A percentile compares a stretch with the other conserved stretches of the same genome.
These are phyloP conservation scores for Amia ocellicauda DNA, from an alignment of 2,113 vertebrate genomes.

Conservation along the genomic window DNA sequence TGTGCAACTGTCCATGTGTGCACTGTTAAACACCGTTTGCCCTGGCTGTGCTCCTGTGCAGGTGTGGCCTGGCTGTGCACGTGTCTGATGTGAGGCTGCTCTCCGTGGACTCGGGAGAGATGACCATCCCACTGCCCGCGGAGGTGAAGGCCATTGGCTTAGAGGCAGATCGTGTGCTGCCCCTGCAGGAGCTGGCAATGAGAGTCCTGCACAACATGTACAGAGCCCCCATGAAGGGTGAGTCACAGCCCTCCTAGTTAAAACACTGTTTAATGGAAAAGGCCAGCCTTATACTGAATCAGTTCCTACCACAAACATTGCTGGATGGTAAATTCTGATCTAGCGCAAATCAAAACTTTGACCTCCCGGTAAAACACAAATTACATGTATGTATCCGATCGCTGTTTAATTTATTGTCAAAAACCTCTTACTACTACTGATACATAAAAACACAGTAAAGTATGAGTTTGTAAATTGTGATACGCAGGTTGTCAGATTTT, in stretches of 20 bases:
- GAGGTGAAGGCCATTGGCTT: slow-evolving; percentile 87
- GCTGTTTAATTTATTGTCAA: no score
- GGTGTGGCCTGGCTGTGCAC: slow-evolving; percentile 80
- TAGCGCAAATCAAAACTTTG: no score
- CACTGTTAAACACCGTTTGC: neutral
- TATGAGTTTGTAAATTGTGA: no score
- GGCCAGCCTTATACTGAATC: no score
- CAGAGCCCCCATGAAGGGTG: slow-evolving; percentile 67
- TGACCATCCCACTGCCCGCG: slow-evolving; percentile 77
- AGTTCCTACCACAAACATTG: no score
- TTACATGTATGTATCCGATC: no score
- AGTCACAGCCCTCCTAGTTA: neutral
- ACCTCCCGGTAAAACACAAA: no score
- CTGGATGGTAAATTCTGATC: no score
- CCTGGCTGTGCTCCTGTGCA: slow-evolving; percentile 39
- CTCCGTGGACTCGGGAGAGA: slow-evolving; percentile 68
- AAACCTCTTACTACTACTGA: no score
- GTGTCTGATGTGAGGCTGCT: slow-evolving; percentile 66
- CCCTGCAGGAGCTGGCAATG: slow-evolving; percentile 88
- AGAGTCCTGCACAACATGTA: slow-evolving; percentile 72
- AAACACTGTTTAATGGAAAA: no score
- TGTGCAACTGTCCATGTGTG: neutral
- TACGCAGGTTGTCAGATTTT: no score
- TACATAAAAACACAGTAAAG: no score
- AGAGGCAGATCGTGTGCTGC: slow-evolving; percentile 73